Base-by-base conservation (phyloP, 2,113 vertebrate species). In the Alectura lathami region DNA sequence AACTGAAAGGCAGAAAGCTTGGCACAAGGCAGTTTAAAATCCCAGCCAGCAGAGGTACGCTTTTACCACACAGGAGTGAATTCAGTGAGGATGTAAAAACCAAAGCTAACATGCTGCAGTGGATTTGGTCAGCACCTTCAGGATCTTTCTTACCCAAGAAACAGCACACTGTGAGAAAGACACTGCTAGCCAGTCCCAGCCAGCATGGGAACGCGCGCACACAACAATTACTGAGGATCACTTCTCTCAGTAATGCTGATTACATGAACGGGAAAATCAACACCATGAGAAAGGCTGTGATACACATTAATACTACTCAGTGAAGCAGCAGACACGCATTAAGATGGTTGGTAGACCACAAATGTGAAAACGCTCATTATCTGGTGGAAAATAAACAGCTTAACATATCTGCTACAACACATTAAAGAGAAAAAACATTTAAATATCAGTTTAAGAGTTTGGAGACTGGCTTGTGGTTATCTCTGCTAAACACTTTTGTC, bases 291-390 rank as follows among this genome's bases (percentile, higher is more conserved):
- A 95, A 76, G 80, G 57, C n/a, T 86, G 60, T 63, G 89, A 95
- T 85, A 91, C 79, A 90, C 89, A 78, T 95, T 93, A 92, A 94
- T 74, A 67, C 62, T 88, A 53, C 17, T 83, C 83, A 93, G 64
- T 42, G 75, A 92, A 91, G 92, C 69, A 87, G 62, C 17, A 94
- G 86, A 93, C 93, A 74, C 8, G 2, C 48, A 95, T 91, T 94
- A 96, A 89, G 95, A 66, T 72, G 81, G 78, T 4, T 92, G 93
- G 92, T 88, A 96, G 89, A 94, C 89, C 91, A 96, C 94, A 96
- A 93, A 95, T 80, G 82, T 40, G 80, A 96, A 93, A 95, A 95
- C 0, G 14, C 66, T 96, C 57, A 91, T 95, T 92, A 92, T 72
- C 88, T 34, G 14, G 78, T 62, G 80, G 87, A 93, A 94, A 94